phyloP scores from a whole-genome alignment of 2,888 invertebrate genomes.

The Ochropleura leucogaster region DNA sequence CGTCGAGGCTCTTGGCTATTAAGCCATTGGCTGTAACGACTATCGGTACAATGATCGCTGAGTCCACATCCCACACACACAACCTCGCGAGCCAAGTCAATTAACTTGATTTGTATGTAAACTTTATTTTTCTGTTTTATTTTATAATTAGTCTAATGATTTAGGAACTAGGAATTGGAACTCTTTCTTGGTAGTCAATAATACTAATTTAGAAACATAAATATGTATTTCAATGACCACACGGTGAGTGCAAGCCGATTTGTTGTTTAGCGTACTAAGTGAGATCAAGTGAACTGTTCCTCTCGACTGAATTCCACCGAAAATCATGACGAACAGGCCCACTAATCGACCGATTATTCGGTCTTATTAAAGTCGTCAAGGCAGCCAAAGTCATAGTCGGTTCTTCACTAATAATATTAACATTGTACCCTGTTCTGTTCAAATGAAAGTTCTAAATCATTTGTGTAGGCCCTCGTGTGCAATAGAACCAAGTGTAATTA shows the following conservation, averaged over 20 bases:
- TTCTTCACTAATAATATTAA: neutral
- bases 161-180: neutral
- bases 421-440: neutral
- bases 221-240: neutral
- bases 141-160: neutral
- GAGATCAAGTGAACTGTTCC: neutral
- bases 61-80: too few species aligned
- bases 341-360: neutral
- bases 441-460: neutral
- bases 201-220: too few species aligned
- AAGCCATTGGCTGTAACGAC: too few species aligned
- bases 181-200: neutral
- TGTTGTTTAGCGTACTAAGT: neutral
- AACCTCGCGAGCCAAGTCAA: too few species aligned
- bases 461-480: neutral
- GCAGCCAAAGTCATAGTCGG: neutral
- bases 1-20: too few species aligned
- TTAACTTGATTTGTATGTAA: too few species aligned
- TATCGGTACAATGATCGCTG: too few species aligned
- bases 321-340: neutral
- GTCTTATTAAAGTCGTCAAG: neutral
- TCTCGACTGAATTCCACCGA: neutral
- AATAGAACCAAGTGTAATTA: constrained; percentile 2
- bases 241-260: neutral
- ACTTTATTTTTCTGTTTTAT: neutral